A percentile compares a stretch with the other conserved stretches of the same genome.
These are phyloP conservation scores for Minunthozetes semirufus DNA, from an alignment of 2,888 invertebrate genomes.

Conservation along the genomic window DNA sequence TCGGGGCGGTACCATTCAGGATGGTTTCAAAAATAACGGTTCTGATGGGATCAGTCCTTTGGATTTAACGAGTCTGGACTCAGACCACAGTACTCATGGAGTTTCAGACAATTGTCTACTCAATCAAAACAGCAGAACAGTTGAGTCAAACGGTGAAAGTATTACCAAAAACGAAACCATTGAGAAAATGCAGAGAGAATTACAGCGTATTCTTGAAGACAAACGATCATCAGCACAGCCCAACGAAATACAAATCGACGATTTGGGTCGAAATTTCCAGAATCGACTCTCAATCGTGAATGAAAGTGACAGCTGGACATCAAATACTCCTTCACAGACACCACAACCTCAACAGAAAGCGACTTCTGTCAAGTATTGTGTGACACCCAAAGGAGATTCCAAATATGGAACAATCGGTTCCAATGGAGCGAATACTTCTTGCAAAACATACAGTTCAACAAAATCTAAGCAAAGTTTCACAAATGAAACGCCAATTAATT, in stretches of 20 bases:
- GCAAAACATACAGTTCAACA: neutral
- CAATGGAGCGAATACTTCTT: neutral
- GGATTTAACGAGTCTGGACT: constrained; percentile 43
- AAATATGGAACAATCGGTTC: neutral
- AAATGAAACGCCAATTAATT: neutral
- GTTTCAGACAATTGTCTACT: neutral
- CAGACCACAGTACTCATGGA: constrained; percentile 41
- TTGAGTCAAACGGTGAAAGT: neutral
- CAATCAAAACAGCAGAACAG: neutral
- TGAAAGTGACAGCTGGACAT: constrained; percentile 37
- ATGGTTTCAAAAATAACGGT: constrained; percentile 40
- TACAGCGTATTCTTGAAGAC: constrained; percentile 32
- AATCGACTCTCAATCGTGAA: constrained; percentile 21
- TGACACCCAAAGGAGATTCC: neutral
- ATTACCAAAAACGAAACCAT: constrained; percentile 7
- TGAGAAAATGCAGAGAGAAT: constrained; percentile 33
- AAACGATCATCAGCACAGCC: constrained; percentile 6
- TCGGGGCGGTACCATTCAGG: constrained; percentile 40
- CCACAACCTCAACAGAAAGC: neutral
- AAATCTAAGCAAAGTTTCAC: neutral
- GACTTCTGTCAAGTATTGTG: constrained; percentile 13
- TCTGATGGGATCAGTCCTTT: constrained; percentile 40
- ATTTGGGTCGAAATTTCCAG: constrained; percentile 7
- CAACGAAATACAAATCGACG: constrained; percentile 2
- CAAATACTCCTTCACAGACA: constrained; percentile 23